Evolutionary conservation across 2,113 vertebrate species (phyloP).

Genomic region (Atherinomorus stipes): DNA sequence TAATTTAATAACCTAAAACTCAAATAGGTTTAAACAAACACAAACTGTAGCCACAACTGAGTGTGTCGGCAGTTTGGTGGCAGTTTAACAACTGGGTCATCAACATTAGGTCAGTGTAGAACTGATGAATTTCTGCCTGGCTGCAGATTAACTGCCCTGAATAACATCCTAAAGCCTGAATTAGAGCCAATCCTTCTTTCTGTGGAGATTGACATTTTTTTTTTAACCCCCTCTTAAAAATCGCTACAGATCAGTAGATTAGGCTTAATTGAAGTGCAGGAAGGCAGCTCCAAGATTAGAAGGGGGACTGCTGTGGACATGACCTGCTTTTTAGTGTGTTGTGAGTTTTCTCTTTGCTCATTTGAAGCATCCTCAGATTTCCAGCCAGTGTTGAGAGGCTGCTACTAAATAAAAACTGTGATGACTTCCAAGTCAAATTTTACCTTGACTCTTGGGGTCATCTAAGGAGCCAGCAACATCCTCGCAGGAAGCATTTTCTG

Average conservation of each 20-base stretch:
- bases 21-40: not conserved
- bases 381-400: not conserved
- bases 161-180: conserved; percentile 56
- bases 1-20: not conserved
- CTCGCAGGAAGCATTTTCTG: conserved; percentile 92
- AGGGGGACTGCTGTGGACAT: conserved; percentile 25
- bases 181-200: conserved; percentile 63
- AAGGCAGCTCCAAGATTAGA: conserved; percentile 48
- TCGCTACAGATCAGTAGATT: conserved; percentile 32
- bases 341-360: not conserved
- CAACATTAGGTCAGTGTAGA: conserved; percentile 31
- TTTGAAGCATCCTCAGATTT: not conserved
- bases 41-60: not conserved
- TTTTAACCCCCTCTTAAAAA: conserved; percentile 28
- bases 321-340: conserved; percentile 30
- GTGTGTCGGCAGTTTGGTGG: conserved; percentile 35
- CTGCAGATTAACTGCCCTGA: conserved; percentile 62
- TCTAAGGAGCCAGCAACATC: conserved; percentile 89
- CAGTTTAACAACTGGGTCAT: conserved; percentile 59
- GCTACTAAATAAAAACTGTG: not conserved
- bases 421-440: conserved; percentile 22
- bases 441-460: conserved; percentile 93
- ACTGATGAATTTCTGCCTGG: conserved; percentile 41
- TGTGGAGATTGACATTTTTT: conserved; percentile 26
- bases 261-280: conserved; percentile 49